Conservation (phyloP, 1,140 invertebrate species). For the Drosophila yakuba region DNA sequence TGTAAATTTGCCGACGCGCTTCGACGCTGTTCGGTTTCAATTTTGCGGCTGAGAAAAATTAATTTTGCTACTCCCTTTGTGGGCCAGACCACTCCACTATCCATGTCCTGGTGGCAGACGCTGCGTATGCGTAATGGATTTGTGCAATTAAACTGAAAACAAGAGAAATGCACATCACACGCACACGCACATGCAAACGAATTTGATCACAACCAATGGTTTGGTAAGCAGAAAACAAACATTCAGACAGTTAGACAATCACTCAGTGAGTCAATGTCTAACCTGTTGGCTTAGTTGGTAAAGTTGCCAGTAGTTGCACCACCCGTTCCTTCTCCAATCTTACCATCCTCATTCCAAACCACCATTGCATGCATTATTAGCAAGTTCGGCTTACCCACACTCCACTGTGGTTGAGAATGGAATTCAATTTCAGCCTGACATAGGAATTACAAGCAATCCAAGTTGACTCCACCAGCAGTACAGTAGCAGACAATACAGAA, state of each 20-base stretch:
- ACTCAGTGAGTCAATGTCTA: conserved; percentile 51
- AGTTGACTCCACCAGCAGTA: conserved; percentile 15
- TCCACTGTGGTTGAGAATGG: conserved; percentile 14
- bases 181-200: conserved; percentile 13
- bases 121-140: conserved; percentile 62
- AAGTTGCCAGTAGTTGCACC: conserved; percentile 10
- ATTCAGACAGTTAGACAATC: conserved; percentile 32
- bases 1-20: conserved; percentile 81
- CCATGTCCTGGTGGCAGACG: conserved; percentile 26
- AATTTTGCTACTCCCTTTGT: conserved; percentile 56
- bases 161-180: conserved; percentile 16
- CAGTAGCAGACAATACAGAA: conserved; percentile 23
- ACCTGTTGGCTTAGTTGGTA: conserved; percentile 49
- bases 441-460: conserved; percentile 51
- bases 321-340: no score
- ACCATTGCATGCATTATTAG: conserved; percentile 46
- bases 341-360: background rate
- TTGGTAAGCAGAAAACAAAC: conserved; percentile 16
- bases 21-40: conserved; percentile 71
- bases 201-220: conserved; percentile 61
- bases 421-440: conserved; percentile 62
- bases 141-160: conserved; percentile 57
- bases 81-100: conserved; percentile 2
- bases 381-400: conserved; percentile 37
- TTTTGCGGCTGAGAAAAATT: conserved; percentile 80